These are phyloP conservation scores for Anseranas semipalmata DNA, from an alignment of 2,113 vertebrate genomes.

Conservation along the genomic window DNA sequence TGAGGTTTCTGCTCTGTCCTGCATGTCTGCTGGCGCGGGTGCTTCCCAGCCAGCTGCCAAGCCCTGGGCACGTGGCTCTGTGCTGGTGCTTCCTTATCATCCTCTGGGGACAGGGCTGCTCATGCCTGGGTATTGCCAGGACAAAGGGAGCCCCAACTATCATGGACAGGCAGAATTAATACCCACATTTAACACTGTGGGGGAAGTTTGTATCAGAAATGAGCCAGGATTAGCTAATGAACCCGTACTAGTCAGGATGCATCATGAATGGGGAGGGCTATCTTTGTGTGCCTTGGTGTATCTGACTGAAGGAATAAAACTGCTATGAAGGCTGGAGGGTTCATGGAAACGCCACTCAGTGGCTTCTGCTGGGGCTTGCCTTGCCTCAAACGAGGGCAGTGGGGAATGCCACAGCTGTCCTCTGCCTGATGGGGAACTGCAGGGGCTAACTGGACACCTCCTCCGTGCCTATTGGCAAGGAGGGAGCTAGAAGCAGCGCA, in stretches of 20 bases:
- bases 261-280: too few relatives aligned
- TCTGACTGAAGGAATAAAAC: neutral
- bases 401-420: neutral
- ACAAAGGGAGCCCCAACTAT: neutral
- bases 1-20: neutral
- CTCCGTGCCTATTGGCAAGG: neutral
- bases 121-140: neutral
- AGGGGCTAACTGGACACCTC: neutral
- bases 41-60: neutral
- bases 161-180: neutral
- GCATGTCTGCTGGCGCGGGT: accelerated
- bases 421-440: neutral
- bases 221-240: neutral
- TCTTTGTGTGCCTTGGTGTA: neutral
- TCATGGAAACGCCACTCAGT: neutral
- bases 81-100: too few relatives aligned
- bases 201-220: neutral
- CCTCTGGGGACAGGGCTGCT: neutral
- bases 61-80: neutral
- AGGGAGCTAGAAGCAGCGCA: neutral
- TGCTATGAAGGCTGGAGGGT: neutral
- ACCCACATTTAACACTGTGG: too few relatives aligned
- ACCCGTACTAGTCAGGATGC: neutral
- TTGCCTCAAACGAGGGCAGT: neutral
- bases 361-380: neutral